These are phyloP conservation scores for Hemaris fuciformis DNA, from an alignment of 2,888 invertebrate species.

Conservation along the genomic window DNA sequence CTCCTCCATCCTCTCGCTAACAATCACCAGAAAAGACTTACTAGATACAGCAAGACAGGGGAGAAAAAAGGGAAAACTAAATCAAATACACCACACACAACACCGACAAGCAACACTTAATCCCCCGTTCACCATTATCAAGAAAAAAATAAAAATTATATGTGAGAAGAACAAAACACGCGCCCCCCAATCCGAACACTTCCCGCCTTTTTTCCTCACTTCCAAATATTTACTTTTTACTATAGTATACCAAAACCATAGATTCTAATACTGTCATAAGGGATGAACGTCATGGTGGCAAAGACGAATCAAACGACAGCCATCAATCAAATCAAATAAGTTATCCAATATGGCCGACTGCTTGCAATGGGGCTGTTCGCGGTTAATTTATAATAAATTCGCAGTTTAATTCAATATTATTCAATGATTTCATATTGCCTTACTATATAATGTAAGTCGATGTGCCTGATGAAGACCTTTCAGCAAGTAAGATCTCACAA, in stretches of 20 bases:
- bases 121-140: too few relatives aligned
- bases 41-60: too few relatives aligned
- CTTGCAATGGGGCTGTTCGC: constrained; percentile 60
- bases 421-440: constrained; percentile 50
- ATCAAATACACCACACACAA: too few relatives aligned
- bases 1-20: too few relatives aligned
- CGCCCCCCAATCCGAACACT: too few relatives aligned
- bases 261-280: not conserved
- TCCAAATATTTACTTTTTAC: too few relatives aligned
- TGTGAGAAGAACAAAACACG: too few relatives aligned
- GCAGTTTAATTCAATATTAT: constrained; percentile 48
- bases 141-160: too few relatives aligned
- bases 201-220: too few relatives aligned
- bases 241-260: not conserved
- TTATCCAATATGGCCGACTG: constrained; percentile 69
- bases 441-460: constrained; percentile 76
- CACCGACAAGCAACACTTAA: too few relatives aligned
- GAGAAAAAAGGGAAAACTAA: too few relatives aligned
- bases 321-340: constrained; percentile 50
- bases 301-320: constrained; percentile 32
- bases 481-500: constrained; percentile 56
- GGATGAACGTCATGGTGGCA: not conserved
- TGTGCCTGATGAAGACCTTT: constrained; percentile 58
- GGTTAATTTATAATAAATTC: constrained; percentile 56
- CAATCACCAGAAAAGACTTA: too few relatives aligned